Evolutionary conservation across 2,888 invertebrate species (phyloP), one percentile per base, ranked within the genome.

Genomic region (Aplocera efformata): DNA sequence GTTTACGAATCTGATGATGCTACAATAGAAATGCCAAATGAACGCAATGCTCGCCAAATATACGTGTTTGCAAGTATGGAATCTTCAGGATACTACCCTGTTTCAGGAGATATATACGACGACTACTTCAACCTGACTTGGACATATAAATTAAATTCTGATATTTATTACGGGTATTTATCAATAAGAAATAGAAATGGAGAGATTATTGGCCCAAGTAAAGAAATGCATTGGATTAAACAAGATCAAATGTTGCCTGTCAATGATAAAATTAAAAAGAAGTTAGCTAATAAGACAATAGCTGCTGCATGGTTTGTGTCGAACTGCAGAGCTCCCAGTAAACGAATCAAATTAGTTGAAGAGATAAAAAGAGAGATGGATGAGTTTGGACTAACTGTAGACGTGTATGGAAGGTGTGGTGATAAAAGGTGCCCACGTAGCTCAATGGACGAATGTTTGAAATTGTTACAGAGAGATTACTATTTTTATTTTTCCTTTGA

Each of bases 401-500:
- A 80, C 24, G 47, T 78, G 2, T 79, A 66, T 24, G 79, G 80
- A 1, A 11, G 9, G 2, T 79, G 79, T 55, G 77, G 77, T 1
- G 36, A 48, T 1, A 43, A 58, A 1, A 34, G 42, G 10, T 80
- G 79, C 39, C 36, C 60, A 7, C 32, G 46, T 1, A 31, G 50
- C 7, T 24, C 47, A 1, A 60, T 63, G 44, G 34, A 53, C 0
- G 41, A 63, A 0, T 79, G 80, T 39, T 46, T 64, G 9, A 44
- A 57, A 10, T 53, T 62, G 27, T 42, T 80, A 1, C 54, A 68
- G 33, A 56, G 29, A 5, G 61, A 72, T 33, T 79, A 80, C 48
- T 77, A 68, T 46, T 81, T 81, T 38, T 81, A 79, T 52, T 59
- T 81, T 6, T 60, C 79, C 0, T 75, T 81, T 33, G 80, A 81